Percentiles rank a stretch among this genome's conserved stretches.
phyloP scores from a whole-genome alignment of 2,797 vertebrate genomes.

The Rhinogobio ventralis region DNA sequence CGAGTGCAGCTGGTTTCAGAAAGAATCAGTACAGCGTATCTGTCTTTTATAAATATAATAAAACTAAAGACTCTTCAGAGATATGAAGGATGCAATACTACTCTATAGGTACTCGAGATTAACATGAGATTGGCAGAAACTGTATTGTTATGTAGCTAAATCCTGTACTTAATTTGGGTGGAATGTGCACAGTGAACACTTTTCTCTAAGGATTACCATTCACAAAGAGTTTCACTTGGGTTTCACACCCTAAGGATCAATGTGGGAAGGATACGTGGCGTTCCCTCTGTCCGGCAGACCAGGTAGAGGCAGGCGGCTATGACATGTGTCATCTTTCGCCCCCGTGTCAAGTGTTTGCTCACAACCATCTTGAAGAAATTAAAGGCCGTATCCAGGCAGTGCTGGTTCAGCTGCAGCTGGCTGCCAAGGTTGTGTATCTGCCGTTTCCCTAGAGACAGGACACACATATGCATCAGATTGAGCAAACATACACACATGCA shows the following conservation, averaged over 20 bases:
- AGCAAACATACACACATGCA: constrained; percentile 38
- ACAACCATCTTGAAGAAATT: constrained; percentile 99
- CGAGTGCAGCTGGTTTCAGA: too few relatives aligned
- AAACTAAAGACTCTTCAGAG: too few relatives aligned
- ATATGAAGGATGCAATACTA: too few relatives aligned
- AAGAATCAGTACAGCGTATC: too few relatives aligned
- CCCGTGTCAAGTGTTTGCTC: constrained; percentile 93
- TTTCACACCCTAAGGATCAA: constrained; percentile 6
- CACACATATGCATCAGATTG: constrained; percentile 48
- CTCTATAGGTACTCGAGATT: too few relatives aligned
- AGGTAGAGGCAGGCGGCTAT: constrained; percentile 97
- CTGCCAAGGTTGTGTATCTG: constrained; percentile 97
- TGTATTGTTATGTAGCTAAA: background rate
- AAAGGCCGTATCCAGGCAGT: constrained; percentile 97
- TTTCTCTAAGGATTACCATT: background rate
- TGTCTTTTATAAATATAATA: too few relatives aligned
- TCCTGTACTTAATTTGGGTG: background rate
- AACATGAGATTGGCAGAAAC: too few relatives aligned
- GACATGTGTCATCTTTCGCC: constrained; percentile 91
- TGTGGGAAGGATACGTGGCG: constrained; percentile 92
- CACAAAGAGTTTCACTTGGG: constrained; percentile 8
- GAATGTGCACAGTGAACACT: constrained; percentile 13
- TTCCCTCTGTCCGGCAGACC: constrained; percentile 96
- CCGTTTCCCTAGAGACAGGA: constrained; percentile 84
- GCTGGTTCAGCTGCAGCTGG: constrained; percentile 96